Evolutionary conservation across 1,140 invertebrate genomes (phyloP).

Genomic region (Drosophila cardini): DNA sequence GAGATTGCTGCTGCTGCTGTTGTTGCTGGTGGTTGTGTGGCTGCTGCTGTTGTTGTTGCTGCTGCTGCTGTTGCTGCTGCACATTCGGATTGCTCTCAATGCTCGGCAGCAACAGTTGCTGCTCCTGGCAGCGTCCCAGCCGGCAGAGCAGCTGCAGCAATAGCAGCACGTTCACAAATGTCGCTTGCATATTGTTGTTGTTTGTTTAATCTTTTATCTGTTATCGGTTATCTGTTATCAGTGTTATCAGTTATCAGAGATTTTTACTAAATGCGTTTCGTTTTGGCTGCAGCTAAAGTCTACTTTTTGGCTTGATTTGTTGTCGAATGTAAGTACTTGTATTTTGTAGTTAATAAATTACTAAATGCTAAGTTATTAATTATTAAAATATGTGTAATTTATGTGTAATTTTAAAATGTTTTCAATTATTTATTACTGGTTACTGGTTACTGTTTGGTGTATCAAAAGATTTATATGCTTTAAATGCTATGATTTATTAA

Average conservation of each 20-base stretch:
- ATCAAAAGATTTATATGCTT: constrained; percentile 47
- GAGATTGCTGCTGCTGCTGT: constrained; percentile 47
- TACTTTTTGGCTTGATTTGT: constrained; percentile 72
- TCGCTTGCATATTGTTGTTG: constrained; percentile 33
- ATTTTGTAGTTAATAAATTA: constrained; percentile 76
- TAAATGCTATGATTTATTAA: constrained; percentile 23
- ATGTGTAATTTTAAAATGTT: constrained; percentile 30
- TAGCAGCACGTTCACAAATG: constrained; percentile 29
- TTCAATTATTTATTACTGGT: constrained; percentile 47
- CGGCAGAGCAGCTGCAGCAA: constrained; percentile 51
- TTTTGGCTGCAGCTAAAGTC: constrained; percentile 63
- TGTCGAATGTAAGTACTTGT: constrained; percentile 57
- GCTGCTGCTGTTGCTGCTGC: constrained; percentile 52
- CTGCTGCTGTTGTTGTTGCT: constrained; percentile 48
- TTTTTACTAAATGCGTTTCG: constrained; percentile 39
- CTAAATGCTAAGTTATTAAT: constrained; percentile 61
- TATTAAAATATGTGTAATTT: constrained; percentile 53
- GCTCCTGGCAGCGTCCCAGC: constrained; percentile 63
- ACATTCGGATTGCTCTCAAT: constrained; percentile 52
- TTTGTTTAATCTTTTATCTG: background rate
- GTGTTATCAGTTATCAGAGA: constrained; percentile 16
- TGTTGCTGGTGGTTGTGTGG: constrained; percentile 49
- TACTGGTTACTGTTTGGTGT: constrained; percentile 24
- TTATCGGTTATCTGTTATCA: constrained; percentile 1
- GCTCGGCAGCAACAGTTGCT: constrained; percentile 63